phyloP scores from a whole-genome alignment of 2,113 vertebrate genomes.

The Aix galericulata region DNA sequence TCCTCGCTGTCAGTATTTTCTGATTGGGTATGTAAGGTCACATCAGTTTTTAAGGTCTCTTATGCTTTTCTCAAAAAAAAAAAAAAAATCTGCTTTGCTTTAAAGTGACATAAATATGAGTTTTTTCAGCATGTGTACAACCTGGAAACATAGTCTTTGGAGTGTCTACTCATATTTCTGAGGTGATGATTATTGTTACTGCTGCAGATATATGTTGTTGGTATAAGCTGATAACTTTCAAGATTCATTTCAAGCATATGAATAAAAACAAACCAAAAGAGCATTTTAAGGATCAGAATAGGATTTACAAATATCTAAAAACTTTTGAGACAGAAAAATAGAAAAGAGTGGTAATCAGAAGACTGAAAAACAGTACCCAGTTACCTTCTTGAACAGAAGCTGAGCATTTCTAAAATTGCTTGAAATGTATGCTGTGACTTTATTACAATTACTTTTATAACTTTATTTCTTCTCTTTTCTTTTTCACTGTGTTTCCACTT shows the following conservation, averaged over 20 bases:
- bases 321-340: not conserved
- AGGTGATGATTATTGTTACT: not conserved
- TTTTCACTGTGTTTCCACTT: not conserved
- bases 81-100: not conserved
- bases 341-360: not conserved
- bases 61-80: rapidly evolving
- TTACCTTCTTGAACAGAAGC: not conserved
- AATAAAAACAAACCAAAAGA: not conserved
- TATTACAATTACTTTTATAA: not conserved
- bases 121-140: not conserved
- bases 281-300: not conserved
- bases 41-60: not conserved
- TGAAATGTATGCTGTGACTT: not conserved
- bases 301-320: not conserved
- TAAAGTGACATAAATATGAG: not conserved
- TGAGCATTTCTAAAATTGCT: not conserved
- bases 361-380: not conserved
- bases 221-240: not conserved
- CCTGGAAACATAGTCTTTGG: not conserved
- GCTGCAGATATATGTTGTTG: not conserved
- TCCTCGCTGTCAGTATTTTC: not conserved
- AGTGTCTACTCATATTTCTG: not conserved
- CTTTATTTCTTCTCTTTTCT: not conserved
- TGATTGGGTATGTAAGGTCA: not conserved
- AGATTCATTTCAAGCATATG: not conserved